phyloP scores from a whole-genome alignment of 2,113 vertebrate species.

The Heterocephalus glaber region DNA sequence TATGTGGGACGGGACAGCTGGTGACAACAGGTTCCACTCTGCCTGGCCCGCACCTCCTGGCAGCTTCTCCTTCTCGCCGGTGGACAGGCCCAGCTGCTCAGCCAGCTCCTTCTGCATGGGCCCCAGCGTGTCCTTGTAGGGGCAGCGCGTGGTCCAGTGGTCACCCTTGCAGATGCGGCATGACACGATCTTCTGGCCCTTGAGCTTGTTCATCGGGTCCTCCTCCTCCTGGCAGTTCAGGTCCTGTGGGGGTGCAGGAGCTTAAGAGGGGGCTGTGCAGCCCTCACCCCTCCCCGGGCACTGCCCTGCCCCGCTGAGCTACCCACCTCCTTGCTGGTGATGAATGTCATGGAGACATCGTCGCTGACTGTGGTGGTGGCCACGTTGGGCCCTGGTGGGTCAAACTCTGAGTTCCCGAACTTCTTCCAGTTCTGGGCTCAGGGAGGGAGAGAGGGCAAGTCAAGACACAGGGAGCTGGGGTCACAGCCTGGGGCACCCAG shows the following conservation, averaged over 20 bases:
- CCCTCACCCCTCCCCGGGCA: fast-evolving
- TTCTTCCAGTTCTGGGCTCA: constrained; percentile 95
- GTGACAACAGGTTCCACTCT: not conserved
- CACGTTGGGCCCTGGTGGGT: constrained; percentile 93
- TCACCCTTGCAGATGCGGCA: constrained; percentile 98
- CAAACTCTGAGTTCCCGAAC: constrained; percentile 95
- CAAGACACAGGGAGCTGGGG: not conserved
- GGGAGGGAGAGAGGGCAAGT: not conserved
- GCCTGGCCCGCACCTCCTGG: constrained; percentile 82
- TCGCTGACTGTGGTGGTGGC: constrained; percentile 98
- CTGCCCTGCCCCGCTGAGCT: fast-evolving
- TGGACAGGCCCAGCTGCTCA: constrained; percentile 94
- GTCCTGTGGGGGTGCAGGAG: constrained; percentile 84
- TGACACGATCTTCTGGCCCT: constrained; percentile 97
- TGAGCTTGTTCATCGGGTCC: constrained; percentile 98
- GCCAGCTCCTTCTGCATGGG: constrained; percentile 99
- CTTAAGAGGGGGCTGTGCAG: not conserved
- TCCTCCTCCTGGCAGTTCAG: constrained; percentile 96
- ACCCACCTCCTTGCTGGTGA: constrained; percentile 96
- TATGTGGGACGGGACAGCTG: not conserved
- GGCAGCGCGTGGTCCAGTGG: constrained; percentile 98
- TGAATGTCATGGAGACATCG: constrained; percentile 97
- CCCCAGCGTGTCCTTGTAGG: constrained; percentile 97
- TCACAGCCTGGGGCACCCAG: not conserved
- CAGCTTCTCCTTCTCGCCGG: constrained; percentile 93